Conservation (phyloP, 2,888 invertebrate species). For the Aphodius sticticus region DNA sequence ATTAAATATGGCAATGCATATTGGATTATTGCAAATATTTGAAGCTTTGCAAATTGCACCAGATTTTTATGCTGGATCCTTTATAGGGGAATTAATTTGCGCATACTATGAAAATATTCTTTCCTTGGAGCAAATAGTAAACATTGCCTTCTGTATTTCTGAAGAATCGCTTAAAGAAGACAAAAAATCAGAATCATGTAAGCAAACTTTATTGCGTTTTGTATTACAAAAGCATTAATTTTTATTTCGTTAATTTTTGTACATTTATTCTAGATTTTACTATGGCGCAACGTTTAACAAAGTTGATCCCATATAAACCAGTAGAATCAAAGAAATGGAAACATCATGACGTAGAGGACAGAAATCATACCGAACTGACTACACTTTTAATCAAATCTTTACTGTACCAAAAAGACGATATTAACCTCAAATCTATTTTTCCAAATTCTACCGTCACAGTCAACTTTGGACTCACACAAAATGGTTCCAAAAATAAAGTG, state of each 20-base stretch:
- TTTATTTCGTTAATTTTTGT: neutral
- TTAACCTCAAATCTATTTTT: neutral
- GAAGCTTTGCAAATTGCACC: constrained; percentile 15
- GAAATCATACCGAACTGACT: neutral
- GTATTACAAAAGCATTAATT: neutral
- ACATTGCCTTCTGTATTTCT: neutral
- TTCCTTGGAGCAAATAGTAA: constrained; percentile 23
- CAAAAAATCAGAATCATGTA: constrained; percentile 11
- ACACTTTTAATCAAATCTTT: constrained; percentile 14
- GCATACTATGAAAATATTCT: constrained; percentile 19
- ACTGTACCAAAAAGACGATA: constrained; percentile 13
- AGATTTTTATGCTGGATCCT: constrained; percentile 7
- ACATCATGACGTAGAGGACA: constrained; percentile 5
- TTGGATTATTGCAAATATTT: constrained; percentile 18
- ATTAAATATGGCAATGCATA: constrained; percentile 7
- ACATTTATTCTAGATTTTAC: constrained; percentile 10
- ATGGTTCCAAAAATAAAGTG: neutral
- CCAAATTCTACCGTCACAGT: neutral
- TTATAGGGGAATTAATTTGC: constrained; percentile 21
- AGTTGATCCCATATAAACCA: neutral
- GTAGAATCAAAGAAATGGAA: constrained; percentile 16
- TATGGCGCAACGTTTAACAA: neutral
- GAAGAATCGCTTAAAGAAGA: neutral
- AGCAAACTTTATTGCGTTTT: neutral
- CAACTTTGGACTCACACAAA: neutral